Evolutionary conservation across 2,888 invertebrate species (phyloP).

Genomic region (Callinectes sapidus): DNA sequence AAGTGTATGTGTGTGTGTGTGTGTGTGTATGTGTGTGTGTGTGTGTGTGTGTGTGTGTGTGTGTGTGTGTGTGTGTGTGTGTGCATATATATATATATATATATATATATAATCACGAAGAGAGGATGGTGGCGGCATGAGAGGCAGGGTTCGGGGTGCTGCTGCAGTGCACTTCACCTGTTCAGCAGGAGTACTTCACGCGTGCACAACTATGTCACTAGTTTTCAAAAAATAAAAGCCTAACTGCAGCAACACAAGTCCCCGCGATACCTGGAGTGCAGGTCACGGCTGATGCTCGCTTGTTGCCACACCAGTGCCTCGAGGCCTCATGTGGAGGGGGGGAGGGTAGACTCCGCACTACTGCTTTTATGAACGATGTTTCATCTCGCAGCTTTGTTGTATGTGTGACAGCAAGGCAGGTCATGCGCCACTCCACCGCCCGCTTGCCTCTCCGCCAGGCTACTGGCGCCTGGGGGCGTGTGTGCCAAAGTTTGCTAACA

Average conservation of each 20-base stretch:
- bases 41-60: constrained; percentile 25
- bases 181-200: neutral
- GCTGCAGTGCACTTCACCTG: neutral
- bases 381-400: constrained; percentile 13
- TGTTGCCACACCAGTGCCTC: neutral
- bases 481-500: neutral
- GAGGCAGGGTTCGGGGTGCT: neutral
- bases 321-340: neutral
- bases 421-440: neutral
- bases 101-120: neutral
- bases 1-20: neutral
- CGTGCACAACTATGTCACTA: neutral
- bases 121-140: neutral
- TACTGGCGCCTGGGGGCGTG: neutral
- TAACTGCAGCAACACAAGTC: neutral
- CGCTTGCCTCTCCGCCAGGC: neutral
- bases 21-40: neutral
- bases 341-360: neutral
- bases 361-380: constrained; percentile 4
- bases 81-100: constrained; percentile 12
- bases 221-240: neutral
- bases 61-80: neutral
- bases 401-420: constrained; percentile 2
- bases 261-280: neutral
- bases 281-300: neutral